Percentiles rank a stretch among this genome's conserved stretches.
These are phyloP conservation scores for Hypsopygia costalis DNA, from an alignment of 2,888 invertebrate species.

Conservation along the genomic window DNA sequence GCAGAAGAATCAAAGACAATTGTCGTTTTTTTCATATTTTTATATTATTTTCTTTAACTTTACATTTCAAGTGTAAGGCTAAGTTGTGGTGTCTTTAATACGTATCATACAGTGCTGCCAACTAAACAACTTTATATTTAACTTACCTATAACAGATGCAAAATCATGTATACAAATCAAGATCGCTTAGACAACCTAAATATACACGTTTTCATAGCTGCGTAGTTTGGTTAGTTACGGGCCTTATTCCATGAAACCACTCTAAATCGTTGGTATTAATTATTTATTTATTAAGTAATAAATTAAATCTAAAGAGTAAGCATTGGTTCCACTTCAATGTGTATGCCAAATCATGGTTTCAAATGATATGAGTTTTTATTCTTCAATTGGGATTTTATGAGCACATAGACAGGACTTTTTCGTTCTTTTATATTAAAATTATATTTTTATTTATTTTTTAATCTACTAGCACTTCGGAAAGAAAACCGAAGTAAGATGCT, in stretches of 20 bases:
- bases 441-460: no score
- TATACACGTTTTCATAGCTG: background rate
- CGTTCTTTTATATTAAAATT: no score
- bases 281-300: no score
- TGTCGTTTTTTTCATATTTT: slow-evolving; percentile 33
- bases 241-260: background rate
- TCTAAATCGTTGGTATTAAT: no score
- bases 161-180: background rate
- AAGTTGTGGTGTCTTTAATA: slow-evolving; percentile 40
- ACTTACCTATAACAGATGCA: slow-evolving; percentile 1
- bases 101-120: slow-evolving; percentile 41
- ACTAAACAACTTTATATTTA: slow-evolving; percentile 22
- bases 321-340: no score
- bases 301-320: no score
- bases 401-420: no score
- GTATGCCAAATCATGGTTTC: no score
- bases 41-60: slow-evolving; percentile 39
- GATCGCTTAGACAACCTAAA: background rate
- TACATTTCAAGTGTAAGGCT: slow-evolving; percentile 51
- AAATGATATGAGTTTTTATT: no score
- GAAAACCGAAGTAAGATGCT: no score
- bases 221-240: background rate
- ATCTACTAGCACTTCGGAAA: no score
- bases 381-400: no score
- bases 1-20: background rate